Percentiles rank a stretch among this genome's conserved stretches.
phyloP scores from a whole-genome alignment of 2,888 invertebrate species.

The Chouioia cunea region DNA sequence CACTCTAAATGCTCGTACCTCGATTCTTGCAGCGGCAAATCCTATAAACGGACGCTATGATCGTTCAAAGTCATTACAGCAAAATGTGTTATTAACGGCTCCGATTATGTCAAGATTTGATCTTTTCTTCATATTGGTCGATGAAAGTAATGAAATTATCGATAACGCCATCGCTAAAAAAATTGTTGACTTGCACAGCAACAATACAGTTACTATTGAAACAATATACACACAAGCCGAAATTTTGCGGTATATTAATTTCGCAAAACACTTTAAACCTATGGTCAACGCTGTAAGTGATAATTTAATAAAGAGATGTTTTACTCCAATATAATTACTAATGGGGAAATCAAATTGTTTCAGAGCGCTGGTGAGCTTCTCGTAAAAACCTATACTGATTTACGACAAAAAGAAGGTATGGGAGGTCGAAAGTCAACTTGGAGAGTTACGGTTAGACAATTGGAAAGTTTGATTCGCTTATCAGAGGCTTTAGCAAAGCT shows the following conservation, averaged over 20 bases:
- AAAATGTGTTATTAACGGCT: conserved; percentile 92
- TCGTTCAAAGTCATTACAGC: conserved; percentile 90
- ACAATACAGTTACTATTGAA: conserved; percentile 83
- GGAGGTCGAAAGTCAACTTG: conserved; percentile 82
- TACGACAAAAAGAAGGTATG: conserved; percentile 87
- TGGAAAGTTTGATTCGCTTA: conserved; percentile 95
- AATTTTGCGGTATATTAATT: conserved; percentile 94
- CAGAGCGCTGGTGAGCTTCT: conserved; percentile 86
- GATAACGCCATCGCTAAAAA: conserved; percentile 98
- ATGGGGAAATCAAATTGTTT: conserved; percentile 12
- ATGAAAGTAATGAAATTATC: conserved; percentile 94
- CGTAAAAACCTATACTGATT: conserved; percentile 88
- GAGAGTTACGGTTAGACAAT: conserved; percentile 96
- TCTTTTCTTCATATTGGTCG: conserved; percentile 97
- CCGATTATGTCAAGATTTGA: conserved; percentile 99
- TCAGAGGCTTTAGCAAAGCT: conserved; percentile 97
- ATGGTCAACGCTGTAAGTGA: conserved; percentile 78
- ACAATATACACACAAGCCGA: conserved; percentile 89
- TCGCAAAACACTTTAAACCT: conserved; percentile 96
- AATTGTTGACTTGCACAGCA: conserved; percentile 94
- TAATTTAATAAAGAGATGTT: conserved; percentile 7
- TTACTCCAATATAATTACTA: neutral
- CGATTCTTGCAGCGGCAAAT: conserved; percentile 98
- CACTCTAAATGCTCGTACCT: conserved; percentile 96
- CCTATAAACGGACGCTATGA: conserved; percentile 98